Conservation (phyloP, 2,113 vertebrate species). For the Xyrauchen texanus region DNA sequence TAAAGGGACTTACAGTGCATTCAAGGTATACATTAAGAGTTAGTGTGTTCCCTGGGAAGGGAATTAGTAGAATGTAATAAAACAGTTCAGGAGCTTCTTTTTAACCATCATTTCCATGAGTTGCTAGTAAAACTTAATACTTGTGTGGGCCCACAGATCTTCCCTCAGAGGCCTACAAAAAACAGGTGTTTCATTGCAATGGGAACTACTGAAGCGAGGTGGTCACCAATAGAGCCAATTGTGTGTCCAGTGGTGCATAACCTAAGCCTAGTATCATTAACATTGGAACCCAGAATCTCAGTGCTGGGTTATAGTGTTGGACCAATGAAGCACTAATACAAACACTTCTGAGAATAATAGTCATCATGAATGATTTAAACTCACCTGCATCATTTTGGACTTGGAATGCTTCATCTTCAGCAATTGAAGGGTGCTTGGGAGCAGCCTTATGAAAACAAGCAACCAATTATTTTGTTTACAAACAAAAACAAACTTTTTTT, state of each 20-base stretch:
- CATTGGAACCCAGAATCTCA: conserved; percentile 12
- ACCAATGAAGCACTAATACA: not conserved
- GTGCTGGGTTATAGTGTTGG: not conserved
- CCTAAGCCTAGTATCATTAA: not conserved
- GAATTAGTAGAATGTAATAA: too few species aligned
- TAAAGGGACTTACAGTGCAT: too few species aligned
- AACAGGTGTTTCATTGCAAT: conserved; percentile 6
- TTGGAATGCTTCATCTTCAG: conserved; percentile 53
- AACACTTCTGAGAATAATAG: not conserved
- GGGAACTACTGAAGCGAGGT: not conserved
- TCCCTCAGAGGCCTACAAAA: not conserved
- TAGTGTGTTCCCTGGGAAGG: too few species aligned
- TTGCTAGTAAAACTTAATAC: too few species aligned
- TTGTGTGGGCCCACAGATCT: too few species aligned
- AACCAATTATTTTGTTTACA: conserved; percentile 13
- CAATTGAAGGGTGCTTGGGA: conserved; percentile 55
- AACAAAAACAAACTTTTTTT: not conserved
- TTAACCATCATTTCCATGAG: too few species aligned
- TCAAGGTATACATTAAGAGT: too few species aligned
- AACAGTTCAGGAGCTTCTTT: too few species aligned
- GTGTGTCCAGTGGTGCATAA: conserved; percentile 1
- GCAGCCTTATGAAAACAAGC: conserved; percentile 65
- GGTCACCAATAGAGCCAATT: conserved; percentile 3
- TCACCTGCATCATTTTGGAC: conserved; percentile 64
- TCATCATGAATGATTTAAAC: not conserved